Evolutionary conservation across 2,113 vertebrate species (phyloP), one percentile per base, ranked within the genome.

Genomic region (Lanius collurio): DNA sequence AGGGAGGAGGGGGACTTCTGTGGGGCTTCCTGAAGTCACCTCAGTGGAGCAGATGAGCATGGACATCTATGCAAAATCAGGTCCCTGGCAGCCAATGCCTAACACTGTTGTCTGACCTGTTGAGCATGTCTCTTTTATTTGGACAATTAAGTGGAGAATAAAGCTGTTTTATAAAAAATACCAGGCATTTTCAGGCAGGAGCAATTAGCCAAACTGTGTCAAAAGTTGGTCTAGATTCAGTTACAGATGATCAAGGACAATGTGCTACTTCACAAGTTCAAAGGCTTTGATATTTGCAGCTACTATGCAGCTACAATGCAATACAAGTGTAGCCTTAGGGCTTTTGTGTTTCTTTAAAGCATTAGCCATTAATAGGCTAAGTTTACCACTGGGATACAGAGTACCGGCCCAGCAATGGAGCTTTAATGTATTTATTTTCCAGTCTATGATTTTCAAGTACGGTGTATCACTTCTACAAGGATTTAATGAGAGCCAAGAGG

Each of bases 301-400:
- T 87, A 75, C 85, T 83, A 56, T 59, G 62, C 71, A 94, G 78
- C 95, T 95, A 97, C 81, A 87, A 89, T 89, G 90, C 80, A 91
- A 84, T 71, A 69, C 81, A 83, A 92, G 74, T 57, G 67, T 94
- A 94, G 90, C 87, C 85, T 85, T 52, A 91, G 93, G 96, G 93
- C 87, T 96, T 97, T 96, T 67, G 59, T 86, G 81, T 94, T 97
- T 96, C 97, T 97, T 97, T 96, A 97, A 98, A 96, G 94, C 80
- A 96, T 95, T 91, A 96, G 89, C 79, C 92, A 88, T 85, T 96
- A 91, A 94, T 92, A 78, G 81, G 74, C 73, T 94, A 96, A 97
- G 69, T 95, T 97, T 97, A 95, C 96, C 89, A 88, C 46, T 87
- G 94, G 94, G 94, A 97, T 65, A 80, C 71, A 93, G 77, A 75